Conservation (phyloP, 2,113 vertebrate species). For the Mus spicilegus region DNA sequence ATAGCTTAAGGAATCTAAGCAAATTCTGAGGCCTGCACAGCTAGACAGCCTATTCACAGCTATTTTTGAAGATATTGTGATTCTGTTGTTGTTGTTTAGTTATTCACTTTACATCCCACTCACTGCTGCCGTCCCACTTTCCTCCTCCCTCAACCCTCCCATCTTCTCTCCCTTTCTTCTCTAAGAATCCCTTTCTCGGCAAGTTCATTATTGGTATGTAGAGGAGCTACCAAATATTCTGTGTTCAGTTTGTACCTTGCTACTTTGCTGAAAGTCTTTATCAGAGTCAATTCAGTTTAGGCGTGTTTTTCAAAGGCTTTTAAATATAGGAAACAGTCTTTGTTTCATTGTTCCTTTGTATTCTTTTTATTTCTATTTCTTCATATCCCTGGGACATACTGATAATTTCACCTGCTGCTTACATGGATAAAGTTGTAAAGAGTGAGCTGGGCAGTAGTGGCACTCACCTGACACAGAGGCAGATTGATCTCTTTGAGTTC, state of each 20-base stretch:
- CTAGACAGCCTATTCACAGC: not conserved
- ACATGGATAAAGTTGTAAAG: not conserved
- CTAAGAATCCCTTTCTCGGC: not conserved
- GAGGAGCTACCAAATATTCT: not conserved
- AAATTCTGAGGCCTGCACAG: not conserved
- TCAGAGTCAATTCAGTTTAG: not conserved
- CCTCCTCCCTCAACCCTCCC: no score
- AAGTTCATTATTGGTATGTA: not conserved
- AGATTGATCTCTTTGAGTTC: not conserved
- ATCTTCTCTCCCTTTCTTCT: no score
- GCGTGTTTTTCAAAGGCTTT: no score
- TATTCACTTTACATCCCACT: no score
- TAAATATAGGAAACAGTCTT: not conserved
- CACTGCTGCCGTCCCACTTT: no score
- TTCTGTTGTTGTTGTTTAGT: not conserved
- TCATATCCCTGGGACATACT: not conserved
- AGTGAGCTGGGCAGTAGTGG: not conserved
- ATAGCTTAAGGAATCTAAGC: not conserved
- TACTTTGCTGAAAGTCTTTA: not conserved
- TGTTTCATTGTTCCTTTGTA: not conserved
- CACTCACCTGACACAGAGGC: not conserved
- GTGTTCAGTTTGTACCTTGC: not conserved
- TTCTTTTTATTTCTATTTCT: not conserved
- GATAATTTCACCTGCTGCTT: not conserved
- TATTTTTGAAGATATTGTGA: not conserved